phyloP scores from a whole-genome alignment of 2,113 vertebrate genomes.

The Mola mola region DNA sequence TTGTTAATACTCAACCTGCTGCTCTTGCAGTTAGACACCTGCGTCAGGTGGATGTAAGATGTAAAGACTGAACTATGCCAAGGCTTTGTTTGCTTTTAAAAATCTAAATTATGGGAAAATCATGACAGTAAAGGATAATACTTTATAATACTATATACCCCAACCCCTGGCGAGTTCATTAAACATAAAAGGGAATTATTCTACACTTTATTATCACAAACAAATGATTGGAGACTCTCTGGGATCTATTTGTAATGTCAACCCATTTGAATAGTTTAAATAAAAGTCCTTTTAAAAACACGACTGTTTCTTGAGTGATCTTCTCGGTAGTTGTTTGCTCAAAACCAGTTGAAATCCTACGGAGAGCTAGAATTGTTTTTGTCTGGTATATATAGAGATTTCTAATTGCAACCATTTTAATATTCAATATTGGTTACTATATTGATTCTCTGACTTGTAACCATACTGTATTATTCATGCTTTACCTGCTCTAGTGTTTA shows the following conservation, averaged over 20 bases:
- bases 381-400: no score
- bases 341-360: no score
- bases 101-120: neutral
- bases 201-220: neutral
- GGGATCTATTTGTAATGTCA: conserved; percentile 7
- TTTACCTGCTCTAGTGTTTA: no score
- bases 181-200: neutral
- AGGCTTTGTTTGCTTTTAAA: conserved; percentile 3
- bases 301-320: neutral
- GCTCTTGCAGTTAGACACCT: conserved; percentile 59
- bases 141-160: neutral
- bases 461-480: no score
- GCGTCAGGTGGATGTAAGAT: conserved; percentile 41
- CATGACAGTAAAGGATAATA: neutral
- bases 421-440: no score
- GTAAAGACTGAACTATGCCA: neutral
- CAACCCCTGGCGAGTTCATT: neutral
- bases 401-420: no score
- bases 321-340: neutral
- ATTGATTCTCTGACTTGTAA: no score
- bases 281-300: conserved; percentile 39
- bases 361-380: no score
- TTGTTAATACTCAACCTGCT: conserved; percentile 78
- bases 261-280: conserved; percentile 22
- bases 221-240: neutral